phyloP scores from a whole-genome alignment of 30 jellyfish, hydroid and myxozoan genomes.

The Turritopsis dohrnii region DNA sequence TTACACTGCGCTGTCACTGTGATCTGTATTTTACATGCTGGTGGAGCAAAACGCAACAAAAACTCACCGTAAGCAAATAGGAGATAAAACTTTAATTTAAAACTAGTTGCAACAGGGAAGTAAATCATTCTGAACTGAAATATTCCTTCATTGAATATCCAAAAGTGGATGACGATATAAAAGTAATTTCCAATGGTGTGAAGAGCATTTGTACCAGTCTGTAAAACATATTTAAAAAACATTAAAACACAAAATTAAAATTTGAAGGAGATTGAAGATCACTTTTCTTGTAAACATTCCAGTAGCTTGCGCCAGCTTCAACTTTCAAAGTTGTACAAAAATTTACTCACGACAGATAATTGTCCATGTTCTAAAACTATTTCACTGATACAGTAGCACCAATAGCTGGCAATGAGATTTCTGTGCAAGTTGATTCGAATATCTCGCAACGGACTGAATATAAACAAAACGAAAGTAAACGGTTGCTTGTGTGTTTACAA shows the following conservation, averaged over 20 bases:
- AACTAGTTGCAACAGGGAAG: background rate
- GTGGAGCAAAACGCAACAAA: background rate
- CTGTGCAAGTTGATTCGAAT: background rate
- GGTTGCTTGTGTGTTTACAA: too few species aligned
- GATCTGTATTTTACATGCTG: too few species aligned
- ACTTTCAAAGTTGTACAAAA: too few species aligned
- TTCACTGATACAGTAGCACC: background rate
- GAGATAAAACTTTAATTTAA: background rate
- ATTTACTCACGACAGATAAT: background rate
- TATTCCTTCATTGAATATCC: background rate
- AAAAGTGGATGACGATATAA: background rate
- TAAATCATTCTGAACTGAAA: background rate
- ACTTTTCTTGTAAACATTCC: too few species aligned
- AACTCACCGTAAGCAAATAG: background rate
- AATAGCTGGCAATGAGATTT: background rate
- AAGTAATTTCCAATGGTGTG: background rate
- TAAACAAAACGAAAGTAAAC: too few species aligned
- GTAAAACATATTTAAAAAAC: too few species aligned
- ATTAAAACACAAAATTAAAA: too few species aligned
- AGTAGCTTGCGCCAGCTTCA: too few species aligned
- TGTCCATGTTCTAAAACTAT: background rate
- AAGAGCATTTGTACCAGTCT: background rate
- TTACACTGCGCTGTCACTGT: too few species aligned
- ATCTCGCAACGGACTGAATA: background rate
- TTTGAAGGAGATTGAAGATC: too few species aligned